A percentile compares a stretch with the other conserved stretches of the same genome.
These are phyloP conservation scores for Gnatocerus cornutus DNA, from an alignment of 2,888 invertebrate genomes.

Conservation along the genomic window DNA sequence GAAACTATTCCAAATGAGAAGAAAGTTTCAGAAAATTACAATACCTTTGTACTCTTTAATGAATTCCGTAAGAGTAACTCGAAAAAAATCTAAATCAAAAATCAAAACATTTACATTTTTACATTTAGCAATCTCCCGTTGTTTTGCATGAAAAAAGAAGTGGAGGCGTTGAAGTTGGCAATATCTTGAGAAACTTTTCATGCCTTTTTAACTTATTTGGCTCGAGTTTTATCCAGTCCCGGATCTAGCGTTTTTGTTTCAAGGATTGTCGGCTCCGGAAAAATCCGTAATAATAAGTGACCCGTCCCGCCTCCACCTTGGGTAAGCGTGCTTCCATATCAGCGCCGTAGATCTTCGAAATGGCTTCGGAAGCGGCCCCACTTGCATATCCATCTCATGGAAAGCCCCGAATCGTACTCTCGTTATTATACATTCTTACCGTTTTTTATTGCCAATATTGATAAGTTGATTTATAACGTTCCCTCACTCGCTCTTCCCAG, in stretches of 20 bases:
- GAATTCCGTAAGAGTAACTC: too few relatives aligned
- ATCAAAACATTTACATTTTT: background rate
- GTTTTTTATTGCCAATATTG: conserved; percentile 62
- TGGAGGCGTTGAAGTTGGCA: conserved; percentile 10
- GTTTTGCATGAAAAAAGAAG: conserved; percentile 19
- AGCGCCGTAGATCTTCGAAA: conserved; percentile 61
- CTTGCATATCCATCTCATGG: conserved; percentile 59
- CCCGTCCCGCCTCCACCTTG: conserved; percentile 35
- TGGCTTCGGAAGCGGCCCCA: conserved; percentile 58
- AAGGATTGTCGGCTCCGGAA: conserved; percentile 41
- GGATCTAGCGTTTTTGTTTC: conserved; percentile 33
- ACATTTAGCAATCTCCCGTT: conserved; percentile 14
- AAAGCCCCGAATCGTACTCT: conserved; percentile 57
- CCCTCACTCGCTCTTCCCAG: conserved; percentile 1
- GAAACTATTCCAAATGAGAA: too few relatives aligned
- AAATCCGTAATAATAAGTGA: conserved; percentile 44
- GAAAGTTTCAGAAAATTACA: too few relatives aligned
- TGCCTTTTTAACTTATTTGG: conserved; percentile 30
- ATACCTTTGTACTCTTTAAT: too few relatives aligned
- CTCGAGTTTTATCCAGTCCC: conserved; percentile 23
- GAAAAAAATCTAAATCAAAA: conserved; percentile 12
- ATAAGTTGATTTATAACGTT: conserved; percentile 57
- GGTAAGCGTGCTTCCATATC: conserved; percentile 42
- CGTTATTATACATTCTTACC: conserved; percentile 62
- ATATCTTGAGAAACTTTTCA: conserved; percentile 14